These are phyloP conservation scores for Cassiopea xamachana DNA, from an alignment of 30 jellyfish, hydroid and myxozoan genomes.

Conservation along the genomic window DNA sequence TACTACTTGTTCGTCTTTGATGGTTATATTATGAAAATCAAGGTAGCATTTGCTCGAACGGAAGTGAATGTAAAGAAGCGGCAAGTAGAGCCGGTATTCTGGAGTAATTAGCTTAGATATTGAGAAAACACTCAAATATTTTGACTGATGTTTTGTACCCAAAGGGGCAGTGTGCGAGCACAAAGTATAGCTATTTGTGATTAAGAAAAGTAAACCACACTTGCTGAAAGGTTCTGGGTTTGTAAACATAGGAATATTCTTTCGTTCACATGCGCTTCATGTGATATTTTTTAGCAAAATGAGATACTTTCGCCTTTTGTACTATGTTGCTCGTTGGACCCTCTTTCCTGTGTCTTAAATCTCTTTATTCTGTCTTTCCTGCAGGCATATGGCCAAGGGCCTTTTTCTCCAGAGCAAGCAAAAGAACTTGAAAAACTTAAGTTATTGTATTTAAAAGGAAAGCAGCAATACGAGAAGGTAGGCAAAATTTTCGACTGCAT, in stretches of 20 bases:
- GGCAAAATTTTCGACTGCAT: neutral
- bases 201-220: too few species aligned
- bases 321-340: neutral
- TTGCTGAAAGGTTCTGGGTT: too few species aligned
- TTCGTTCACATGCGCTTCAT: too few species aligned
- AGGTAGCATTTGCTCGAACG: neutral
- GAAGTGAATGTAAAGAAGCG: neutral
- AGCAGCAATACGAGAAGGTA: constrained; percentile 81
- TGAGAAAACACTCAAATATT: neutral
- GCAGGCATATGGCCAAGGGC: constrained; percentile 86
- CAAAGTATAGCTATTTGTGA: too few species aligned
- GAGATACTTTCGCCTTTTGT: neutral
- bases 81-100: neutral
- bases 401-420: constrained; percentile 82
- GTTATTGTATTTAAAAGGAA: constrained; percentile 63
- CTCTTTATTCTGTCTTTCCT: neutral
- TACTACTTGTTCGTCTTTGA: neutral
- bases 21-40: neutral
- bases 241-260: too few species aligned
- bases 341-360: neutral
- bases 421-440: constrained; percentile 77
- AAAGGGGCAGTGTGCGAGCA: too few species aligned
- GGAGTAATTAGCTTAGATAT: neutral
- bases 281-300: too few species aligned
- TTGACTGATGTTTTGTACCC: too few species aligned